These are phyloP conservation scores for Numida meleagris DNA, from an alignment of 2,113 vertebrate species.

Conservation along the genomic window DNA sequence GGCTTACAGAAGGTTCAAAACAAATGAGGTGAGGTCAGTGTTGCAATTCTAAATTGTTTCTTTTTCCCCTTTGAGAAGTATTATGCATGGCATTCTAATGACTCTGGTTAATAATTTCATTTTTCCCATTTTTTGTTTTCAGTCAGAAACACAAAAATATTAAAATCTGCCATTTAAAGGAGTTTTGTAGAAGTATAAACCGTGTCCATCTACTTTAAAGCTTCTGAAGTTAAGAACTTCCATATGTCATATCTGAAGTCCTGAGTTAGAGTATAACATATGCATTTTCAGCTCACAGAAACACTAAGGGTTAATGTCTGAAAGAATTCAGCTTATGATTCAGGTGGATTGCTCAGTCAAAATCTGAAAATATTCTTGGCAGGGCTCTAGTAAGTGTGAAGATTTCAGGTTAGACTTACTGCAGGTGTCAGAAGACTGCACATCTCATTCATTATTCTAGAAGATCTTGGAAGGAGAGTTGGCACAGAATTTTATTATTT, in stretches of 20 bases:
- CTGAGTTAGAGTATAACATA: not conserved
- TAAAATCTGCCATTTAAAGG: not conserved
- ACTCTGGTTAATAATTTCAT: not conserved
- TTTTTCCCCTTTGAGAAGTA: not conserved
- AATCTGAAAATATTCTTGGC: not conserved
- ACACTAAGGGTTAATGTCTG: not conserved
- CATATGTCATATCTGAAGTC: not conserved
- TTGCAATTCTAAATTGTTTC: not conserved
- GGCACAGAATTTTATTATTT: not conserved
- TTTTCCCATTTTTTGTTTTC: not conserved
- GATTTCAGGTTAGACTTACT: not conserved
- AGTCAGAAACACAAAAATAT: not conserved
- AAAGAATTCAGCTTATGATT: constrained; percentile 19
- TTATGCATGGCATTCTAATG: constrained; percentile 2
- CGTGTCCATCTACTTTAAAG: not conserved
- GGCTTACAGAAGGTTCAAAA: not conserved
- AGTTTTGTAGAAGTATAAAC: not conserved
- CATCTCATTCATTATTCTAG: constrained; percentile 34
- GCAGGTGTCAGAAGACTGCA: not conserved
- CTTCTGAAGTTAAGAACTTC: constrained; percentile 7
- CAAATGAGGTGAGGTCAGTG: not conserved
- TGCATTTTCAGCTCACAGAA: not conserved
- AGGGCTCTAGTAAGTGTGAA: not conserved
- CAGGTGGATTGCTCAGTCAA: not conserved
- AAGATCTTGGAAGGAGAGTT: not conserved